Evolutionary conservation across 2,113 vertebrate species (phyloP).

Genomic region (Xiphophorus hellerii): DNA sequence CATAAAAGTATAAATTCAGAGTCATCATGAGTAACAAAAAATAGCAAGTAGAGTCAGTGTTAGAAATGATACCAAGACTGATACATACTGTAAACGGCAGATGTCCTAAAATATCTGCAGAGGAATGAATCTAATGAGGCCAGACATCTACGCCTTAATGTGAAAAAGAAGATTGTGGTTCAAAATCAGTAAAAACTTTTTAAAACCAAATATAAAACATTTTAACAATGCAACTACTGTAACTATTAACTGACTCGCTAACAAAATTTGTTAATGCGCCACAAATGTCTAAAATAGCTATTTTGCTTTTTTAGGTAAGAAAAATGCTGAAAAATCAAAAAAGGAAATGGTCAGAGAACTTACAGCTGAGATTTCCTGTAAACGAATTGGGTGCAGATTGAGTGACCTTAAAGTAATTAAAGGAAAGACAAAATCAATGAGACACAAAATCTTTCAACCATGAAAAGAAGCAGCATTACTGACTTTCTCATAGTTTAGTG

Average conservation of each 20-base stretch:
- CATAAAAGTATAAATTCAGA: not conserved
- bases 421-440: not conserved
- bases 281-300: constrained; percentile 17
- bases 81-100: constrained; percentile 84
- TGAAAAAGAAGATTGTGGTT: constrained; percentile 7
- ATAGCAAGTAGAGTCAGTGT: not conserved
- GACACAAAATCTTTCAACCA: not conserved
- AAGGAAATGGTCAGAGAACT: constrained; percentile 24
- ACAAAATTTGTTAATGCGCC: not conserved
- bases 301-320: constrained; percentile 37
- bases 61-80: not conserved
- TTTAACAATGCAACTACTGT: not conserved
- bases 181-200: not conserved
- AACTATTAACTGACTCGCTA: not conserved
- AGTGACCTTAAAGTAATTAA: constrained; percentile 34
- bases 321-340: not conserved
- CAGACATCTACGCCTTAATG: not conserved
- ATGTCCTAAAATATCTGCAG: constrained; percentile 88
- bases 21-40: not conserved
- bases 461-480: too few relatives aligned
- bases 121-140: constrained; percentile 74
- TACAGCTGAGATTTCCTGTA: constrained; percentile 55
- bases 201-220: not conserved
- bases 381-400: constrained; percentile 35
- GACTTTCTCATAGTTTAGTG: not conserved